Base-by-base conservation (phyloP, 2,888 invertebrate genomes). In the Pogonocherus hispidulus region DNA sequence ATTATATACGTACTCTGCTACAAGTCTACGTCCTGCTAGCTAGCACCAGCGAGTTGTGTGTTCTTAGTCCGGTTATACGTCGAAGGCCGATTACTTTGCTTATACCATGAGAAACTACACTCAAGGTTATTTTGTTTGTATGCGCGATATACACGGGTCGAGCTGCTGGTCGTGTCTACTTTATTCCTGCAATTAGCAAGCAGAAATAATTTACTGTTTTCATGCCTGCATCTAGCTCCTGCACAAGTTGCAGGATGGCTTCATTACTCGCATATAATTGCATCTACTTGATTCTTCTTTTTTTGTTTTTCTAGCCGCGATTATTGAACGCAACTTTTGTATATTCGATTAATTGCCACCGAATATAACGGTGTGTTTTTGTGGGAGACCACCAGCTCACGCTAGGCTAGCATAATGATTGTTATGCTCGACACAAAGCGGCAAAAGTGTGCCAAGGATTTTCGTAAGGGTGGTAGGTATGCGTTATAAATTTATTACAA, bases 21-120 rank as follows among this genome's bases (percentile, higher is more conserved):
- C 46, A 63, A n/a, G 66, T 64, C 66, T 60, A 55, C 59, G 66
- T 55, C 62, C 51, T 62, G 62, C 62, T 62, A 62, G 51, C 37
- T 22, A 62, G 59, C 62, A 51, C 47, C 19, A 22, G 22, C 20
- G 47, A 41, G 20, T 46, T 35, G 35, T 27, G 59, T 49, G 35
- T 59, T 51, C 62, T 62, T 62, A 62, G 78, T 77, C 78, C 79
- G 80, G 76, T 79, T 77, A 75, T 76, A 72, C 66, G 69, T 76
- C 76, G 81, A 81, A 81, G 81, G 80, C 81, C 81, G 80, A 76
- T 79, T 65, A 76, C 77, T 76, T 77, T 65, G 76, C 76, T 79
- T 78, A 76, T 77, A 76, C 75, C 80, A 80, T 78, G 80, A 80
- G 79, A 79, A 80, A 79, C 80, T 79, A 76, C 78, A 72, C 75